Base-by-base conservation (phyloP, 2,888 invertebrate genomes). In the Orthonevra nobilis region DNA sequence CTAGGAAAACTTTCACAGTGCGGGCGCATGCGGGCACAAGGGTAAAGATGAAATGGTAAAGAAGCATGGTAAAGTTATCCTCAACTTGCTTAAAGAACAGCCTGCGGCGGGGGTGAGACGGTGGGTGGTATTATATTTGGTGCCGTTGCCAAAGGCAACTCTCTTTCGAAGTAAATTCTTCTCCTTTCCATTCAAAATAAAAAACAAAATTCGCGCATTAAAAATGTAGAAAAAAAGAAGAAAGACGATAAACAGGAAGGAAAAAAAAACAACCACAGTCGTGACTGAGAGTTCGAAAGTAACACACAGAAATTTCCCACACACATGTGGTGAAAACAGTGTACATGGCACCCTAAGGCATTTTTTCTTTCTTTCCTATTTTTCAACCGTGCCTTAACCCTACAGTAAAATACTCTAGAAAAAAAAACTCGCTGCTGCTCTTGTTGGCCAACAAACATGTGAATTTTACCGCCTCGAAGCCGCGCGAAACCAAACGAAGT, bases 341-440 rank as follows among this genome's bases (percentile, higher is more conserved):
- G 56, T 75, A 20, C 50, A 61, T 40, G 50, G 36, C 58, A 40
- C 70, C 75, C 50, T 56, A 60, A 69, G 69, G 70, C 70, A 34
- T 44, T 46, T 61, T n/a, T n/a, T n/a, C n/a, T n/a, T n/a, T n/a
- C n/a, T n/a, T n/a, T n/a, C n/a, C n/a, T n/a, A n/a, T 56, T 64
- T 34, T 23, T 23, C 23, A 52, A 42, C 42, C 42, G n/a, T 14
- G 10, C n/a, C n/a, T n/a, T n/a, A n/a, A n/a, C n/a, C n/a, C n/a
- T n/a, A n/a, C n/a, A n/a, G n/a, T n/a, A n/a, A n/a, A n/a, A n/a
- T n/a, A n/a, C n/a, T n/a, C n/a, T n/a, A 14, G 32, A 38, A 46
- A 28, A 52, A 44, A 52, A 19, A 60, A 32, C 4, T 14, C 3
- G 26, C 10, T 23, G 3, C 4, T 15, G n/a, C 46, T 14, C 44